Conservation (phyloP, 2,113 vertebrate species). For the Lagopus muta region DNA sequence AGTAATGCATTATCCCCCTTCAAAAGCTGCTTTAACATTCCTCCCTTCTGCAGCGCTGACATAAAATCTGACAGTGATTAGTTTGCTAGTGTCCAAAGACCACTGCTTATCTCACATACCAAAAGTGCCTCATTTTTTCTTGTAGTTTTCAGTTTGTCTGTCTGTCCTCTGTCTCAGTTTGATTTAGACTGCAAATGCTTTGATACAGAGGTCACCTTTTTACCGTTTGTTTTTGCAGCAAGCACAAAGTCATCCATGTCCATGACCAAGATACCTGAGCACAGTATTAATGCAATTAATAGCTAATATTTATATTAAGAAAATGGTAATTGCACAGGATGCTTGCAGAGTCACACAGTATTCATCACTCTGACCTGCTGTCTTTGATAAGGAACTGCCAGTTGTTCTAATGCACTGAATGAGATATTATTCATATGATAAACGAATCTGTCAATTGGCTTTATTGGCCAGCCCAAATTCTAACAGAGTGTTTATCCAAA, state of each 20-base stretch:
- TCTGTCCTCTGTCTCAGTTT: neutral
- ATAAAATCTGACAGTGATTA: neutral
- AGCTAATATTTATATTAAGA: neutral
- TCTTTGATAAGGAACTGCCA: neutral
- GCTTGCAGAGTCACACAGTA: neutral
- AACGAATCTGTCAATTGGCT: conserved; percentile 29
- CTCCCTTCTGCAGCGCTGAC: neutral
- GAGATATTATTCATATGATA: conserved; percentile 17
- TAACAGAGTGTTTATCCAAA: conserved; percentile 53
- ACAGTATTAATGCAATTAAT: neutral
- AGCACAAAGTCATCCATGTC: neutral
- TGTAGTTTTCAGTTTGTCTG: neutral
- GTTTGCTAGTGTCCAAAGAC: neutral
- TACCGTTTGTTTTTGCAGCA: neutral
- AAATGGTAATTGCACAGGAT: neutral
- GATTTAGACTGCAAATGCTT: neutral
- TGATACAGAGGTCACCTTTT: neutral
- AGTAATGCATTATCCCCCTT: neutral
- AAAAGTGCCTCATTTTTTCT: neutral
- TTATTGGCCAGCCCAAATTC: conserved; percentile 27
- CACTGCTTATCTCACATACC: neutral
- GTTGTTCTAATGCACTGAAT: neutral
- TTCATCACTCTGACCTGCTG: neutral
- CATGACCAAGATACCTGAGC: neutral
- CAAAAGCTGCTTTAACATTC: neutral